These are phyloP conservation scores for Erythrocercus mccallii DNA, from an alignment of 2,113 vertebrate genomes.

Conservation along the genomic window DNA sequence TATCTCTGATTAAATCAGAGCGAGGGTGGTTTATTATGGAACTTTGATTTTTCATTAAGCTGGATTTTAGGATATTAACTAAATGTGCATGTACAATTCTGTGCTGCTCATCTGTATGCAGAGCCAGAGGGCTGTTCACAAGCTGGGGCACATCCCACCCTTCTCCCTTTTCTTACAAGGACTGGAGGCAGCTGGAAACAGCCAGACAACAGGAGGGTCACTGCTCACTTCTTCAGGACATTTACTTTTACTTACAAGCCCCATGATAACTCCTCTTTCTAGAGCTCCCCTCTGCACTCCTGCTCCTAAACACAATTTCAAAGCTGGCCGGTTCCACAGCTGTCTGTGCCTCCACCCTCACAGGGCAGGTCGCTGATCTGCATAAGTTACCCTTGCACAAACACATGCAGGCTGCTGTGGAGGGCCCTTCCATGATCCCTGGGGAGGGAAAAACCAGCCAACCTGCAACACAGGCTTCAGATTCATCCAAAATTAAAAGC, in stretches of 20 bases:
- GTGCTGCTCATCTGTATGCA: background rate
- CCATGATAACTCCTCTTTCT: background rate
- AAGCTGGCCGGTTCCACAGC: background rate
- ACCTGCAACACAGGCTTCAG: background rate
- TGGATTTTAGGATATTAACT: slow-evolving; percentile 17
- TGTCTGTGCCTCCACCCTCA: background rate
- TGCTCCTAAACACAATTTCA: background rate
- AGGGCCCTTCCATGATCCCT: background rate
- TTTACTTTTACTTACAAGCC: background rate
- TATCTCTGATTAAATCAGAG: background rate
- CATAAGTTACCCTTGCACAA: background rate
- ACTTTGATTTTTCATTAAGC: slow-evolving; percentile 1
- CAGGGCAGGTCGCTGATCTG: background rate
- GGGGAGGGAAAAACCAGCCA: background rate
- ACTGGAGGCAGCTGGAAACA: background rate
- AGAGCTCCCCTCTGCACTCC: background rate
- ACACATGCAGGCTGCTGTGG: accelerated
- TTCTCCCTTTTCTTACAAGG: background rate
- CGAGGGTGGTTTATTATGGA: background rate
- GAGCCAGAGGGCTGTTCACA: background rate
- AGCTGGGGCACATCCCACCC: background rate
- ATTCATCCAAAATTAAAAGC: background rate
- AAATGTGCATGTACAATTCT: background rate
- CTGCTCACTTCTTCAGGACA: background rate
- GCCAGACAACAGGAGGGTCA: accelerated